Conservation (phyloP, 2,113 vertebrate species). For the Thymallus thymallus region DNA sequence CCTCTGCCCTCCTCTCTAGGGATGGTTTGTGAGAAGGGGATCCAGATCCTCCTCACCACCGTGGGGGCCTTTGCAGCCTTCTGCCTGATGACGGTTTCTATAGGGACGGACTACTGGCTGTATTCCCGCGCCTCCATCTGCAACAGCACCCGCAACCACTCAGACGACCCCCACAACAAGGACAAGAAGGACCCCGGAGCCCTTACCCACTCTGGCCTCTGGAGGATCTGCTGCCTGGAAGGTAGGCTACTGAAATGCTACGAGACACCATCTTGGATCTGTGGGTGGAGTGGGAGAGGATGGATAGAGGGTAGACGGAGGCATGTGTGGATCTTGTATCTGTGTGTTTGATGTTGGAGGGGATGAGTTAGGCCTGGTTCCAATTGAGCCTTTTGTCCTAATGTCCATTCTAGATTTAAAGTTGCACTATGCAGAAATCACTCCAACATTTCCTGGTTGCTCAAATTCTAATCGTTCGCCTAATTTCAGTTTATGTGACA, state of each 20-base stretch:
- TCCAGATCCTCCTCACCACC: slow-evolving; percentile 89
- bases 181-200: slow-evolving; percentile 89
- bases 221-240: slow-evolving; percentile 93
- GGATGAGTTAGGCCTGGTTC: too few relatives aligned
- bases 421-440: too few relatives aligned
- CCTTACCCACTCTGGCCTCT: slow-evolving; percentile 90
- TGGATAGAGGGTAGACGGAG: too few relatives aligned
- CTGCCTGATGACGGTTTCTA: slow-evolving; percentile 93
- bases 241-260: slow-evolving; percentile 64
- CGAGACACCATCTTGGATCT: too few relatives aligned
- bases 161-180: slow-evolving; percentile 81
- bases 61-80: slow-evolving; percentile 92
- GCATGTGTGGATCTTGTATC: too few relatives aligned
- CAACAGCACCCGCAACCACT: slow-evolving; percentile 85
- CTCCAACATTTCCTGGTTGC: too few relatives aligned
- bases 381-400: too few relatives aligned
- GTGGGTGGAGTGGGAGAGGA: too few relatives aligned
- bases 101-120: slow-evolving; percentile 95
- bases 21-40: slow-evolving; percentile 91
- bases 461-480: too few relatives aligned
- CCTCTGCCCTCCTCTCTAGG: slow-evolving; percentile 64
- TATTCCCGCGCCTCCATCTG: slow-evolving; percentile 90
- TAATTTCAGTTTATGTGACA: too few relatives aligned
- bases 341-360: too few relatives aligned
- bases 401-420: too few relatives aligned